Evolutionary conservation across 2,113 vertebrate genomes (phyloP).

Genomic region (Etia nguti): DNA sequence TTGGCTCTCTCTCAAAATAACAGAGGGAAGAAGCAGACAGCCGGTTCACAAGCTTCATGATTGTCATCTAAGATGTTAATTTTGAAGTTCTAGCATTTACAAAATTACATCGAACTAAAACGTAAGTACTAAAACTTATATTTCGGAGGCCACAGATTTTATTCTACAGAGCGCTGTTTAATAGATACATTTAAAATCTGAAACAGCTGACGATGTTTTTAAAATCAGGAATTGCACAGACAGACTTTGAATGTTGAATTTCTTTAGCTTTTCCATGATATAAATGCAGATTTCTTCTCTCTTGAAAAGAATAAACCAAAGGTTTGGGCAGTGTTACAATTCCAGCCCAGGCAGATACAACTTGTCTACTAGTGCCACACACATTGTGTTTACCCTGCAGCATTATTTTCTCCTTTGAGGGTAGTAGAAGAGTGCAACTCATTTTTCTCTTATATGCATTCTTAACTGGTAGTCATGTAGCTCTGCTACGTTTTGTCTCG

Average conservation of each 20-base stretch:
- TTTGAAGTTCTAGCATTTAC: neutral
- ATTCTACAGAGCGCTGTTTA: neutral
- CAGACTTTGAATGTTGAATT: neutral
- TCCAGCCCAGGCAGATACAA: neutral
- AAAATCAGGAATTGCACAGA: neutral
- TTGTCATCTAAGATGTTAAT: neutral
- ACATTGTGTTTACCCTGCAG: neutral
- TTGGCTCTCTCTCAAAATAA: constrained; percentile 53
- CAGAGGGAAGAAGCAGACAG: constrained; percentile 17
- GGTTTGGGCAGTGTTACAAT: neutral
- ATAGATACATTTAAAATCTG: fast-evolving
- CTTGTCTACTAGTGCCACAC: neutral
- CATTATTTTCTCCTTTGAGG: neutral
- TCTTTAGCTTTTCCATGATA: neutral
- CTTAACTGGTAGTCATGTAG: neutral
- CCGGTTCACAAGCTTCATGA: neutral
- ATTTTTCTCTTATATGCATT: neutral
- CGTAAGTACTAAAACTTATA: neutral
- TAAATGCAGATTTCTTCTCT: neutral
- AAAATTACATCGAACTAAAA: neutral
- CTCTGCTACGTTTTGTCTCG: neutral
- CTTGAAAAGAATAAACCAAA: neutral
- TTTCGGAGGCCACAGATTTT: fast-evolving
- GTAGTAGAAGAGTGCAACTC: neutral
- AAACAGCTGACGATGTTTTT: neutral